These are phyloP conservation scores for Hipposideros larvatus DNA, from an alignment of 2,797 vertebrate genomes.

Conservation along the genomic window DNA sequence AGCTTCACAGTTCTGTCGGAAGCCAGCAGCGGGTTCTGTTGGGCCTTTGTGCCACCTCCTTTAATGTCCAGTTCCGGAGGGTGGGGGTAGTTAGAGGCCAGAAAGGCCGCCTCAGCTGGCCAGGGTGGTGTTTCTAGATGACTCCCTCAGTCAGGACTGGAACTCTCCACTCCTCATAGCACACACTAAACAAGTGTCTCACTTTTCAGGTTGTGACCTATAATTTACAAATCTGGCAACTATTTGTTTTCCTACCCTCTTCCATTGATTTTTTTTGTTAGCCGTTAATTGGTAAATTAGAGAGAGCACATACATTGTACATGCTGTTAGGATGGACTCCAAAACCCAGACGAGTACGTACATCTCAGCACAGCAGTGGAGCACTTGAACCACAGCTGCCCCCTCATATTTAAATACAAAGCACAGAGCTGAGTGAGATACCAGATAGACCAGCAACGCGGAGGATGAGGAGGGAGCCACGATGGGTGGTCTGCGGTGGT, in stretches of 20 bases:
- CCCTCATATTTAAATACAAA: background rate
- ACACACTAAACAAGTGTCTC: rapidly evolving
- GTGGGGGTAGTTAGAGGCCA: background rate
- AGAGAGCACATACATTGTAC: rapidly evolving
- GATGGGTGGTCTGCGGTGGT: background rate
- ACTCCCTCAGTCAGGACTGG: rapidly evolving
- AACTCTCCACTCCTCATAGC: no score
- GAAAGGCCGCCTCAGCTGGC: background rate
- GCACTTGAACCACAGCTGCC: background rate
- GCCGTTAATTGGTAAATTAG: background rate
- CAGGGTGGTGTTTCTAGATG: background rate
- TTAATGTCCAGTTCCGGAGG: background rate
- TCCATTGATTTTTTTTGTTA: background rate
- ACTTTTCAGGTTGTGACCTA: background rate
- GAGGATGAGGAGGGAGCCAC: background rate
- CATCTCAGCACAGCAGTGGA: rapidly evolving
- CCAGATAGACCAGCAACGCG: background rate
- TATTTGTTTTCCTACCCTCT: background rate
- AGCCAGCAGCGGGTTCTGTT: background rate
- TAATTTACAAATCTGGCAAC: background rate
- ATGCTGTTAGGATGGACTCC: background rate
- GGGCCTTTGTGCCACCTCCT: background rate
- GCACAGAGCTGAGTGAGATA: background rate
- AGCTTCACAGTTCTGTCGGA: no score
- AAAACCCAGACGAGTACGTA: rapidly evolving